Base-by-base conservation (phyloP, 1,140 invertebrate species). In the Drosophila asahinai region DNA sequence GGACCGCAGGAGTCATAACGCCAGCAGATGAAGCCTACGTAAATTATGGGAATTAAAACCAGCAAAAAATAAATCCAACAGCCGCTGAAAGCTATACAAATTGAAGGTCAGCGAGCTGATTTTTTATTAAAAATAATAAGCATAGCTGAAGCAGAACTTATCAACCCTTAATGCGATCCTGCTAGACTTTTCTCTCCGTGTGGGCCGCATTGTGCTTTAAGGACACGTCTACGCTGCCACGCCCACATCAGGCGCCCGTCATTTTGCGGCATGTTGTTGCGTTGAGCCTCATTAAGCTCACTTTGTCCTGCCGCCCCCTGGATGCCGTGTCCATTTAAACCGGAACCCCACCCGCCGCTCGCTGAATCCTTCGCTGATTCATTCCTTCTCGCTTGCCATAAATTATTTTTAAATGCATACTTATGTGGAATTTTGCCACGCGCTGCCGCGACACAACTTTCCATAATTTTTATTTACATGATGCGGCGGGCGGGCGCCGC, bases 361-460 rank as follows among this genome's bases (percentile, higher is more conserved):
- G 7, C 51, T 17, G 47, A 30, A 42, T 54, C 71, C 19, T 25
- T 25, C 42, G 51, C 58, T 49, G 49, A 57, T 61, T 58, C 58
- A 42, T 70, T 68, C 45, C 49, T 57, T 71, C 60, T 58, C 58
- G 67, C 17, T 63, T 58, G 62, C 80, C 80, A 82, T 82, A 82
- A 82, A 83, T 82, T 82, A 82, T 83, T 83, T 82, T 82, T 78
- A 82, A 82, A 82, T 82, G 80, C 80, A 82, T 83, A 82, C 80
- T 82, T 82, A 82, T 82, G 80, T 79, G 80, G 80, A 82, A 79
- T 82, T 82, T 79, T 79, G 80, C 80, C 80, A 73, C 73, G 74
- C 75, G 74, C 75, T 79, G 76, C 75, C 54, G 66, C 80, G 68
- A 83, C 80, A 83, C 80, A 82, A 82, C 80, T 82, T 82, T 74